A percentile compares a stretch with the other conserved stretches of the same genome.
Conservation (phyloP, 2,113 vertebrate genomes). For the Oenanthe melanoleuca region DNA sequence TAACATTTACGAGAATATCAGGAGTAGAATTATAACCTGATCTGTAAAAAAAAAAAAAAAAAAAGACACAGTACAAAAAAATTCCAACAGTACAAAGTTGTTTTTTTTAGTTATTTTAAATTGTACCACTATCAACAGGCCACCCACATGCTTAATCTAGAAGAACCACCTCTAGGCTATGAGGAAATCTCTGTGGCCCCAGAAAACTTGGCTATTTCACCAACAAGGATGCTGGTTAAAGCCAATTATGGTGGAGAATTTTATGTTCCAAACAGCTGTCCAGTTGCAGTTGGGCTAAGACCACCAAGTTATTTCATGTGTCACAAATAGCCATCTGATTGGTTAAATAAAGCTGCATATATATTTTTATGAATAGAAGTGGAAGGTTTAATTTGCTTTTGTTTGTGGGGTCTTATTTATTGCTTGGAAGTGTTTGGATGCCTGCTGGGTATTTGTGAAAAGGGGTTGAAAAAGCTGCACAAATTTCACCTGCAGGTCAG, state of each 20-base stretch:
- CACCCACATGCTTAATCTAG: slow-evolving; percentile 49
- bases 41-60: background rate
- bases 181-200: slow-evolving; percentile 16
- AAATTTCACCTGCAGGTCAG: background rate
- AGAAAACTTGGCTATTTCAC: slow-evolving; percentile 34
- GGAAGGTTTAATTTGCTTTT: slow-evolving; percentile 60
- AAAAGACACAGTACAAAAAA: background rate
- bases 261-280: slow-evolving; percentile 60
- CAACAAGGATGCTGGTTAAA: slow-evolving; percentile 18
- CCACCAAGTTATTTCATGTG: slow-evolving; percentile 57
- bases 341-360: background rate
- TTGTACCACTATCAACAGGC: slow-evolving; percentile 20
- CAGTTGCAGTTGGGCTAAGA: slow-evolving; percentile 29
- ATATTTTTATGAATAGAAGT: slow-evolving; percentile 61
- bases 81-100: background rate
- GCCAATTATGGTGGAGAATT: slow-evolving; percentile 18
- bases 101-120: background rate
- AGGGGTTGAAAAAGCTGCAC: background rate
- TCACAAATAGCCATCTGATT: background rate
- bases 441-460: slow-evolving; percentile 43
- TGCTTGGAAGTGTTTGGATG: slow-evolving; percentile 50
- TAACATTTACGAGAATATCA: background rate
- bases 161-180: slow-evolving; percentile 59
- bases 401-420: slow-evolving; percentile 67
- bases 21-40: background rate